These are phyloP conservation scores for Drosophila mojavensis DNA, from an alignment of 1,140 invertebrate species.

Conservation along the genomic window DNA sequence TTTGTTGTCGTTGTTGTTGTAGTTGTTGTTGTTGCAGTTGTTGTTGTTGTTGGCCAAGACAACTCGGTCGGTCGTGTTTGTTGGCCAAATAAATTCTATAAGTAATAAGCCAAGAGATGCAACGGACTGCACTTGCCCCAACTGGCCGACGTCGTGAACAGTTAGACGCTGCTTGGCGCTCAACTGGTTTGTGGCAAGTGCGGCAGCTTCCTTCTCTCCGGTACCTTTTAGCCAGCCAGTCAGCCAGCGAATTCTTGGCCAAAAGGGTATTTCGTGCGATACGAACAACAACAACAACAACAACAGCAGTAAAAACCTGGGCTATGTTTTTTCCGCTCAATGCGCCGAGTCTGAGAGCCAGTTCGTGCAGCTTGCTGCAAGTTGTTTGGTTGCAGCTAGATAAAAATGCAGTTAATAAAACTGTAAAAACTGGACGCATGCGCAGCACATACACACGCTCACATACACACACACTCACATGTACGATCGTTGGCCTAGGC, in stretches of 20 bases:
- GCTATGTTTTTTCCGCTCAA: conserved; percentile 71
- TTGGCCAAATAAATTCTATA: conserved; percentile 81
- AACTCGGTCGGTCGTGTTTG: conserved; percentile 72
- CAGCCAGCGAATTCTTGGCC: conserved; percentile 70
- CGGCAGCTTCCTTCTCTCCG: conserved; percentile 60
- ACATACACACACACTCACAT: conserved; percentile 24
- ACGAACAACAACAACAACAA: conserved; percentile 46
- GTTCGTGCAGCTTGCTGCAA: conserved; percentile 72
- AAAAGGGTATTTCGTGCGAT: conserved; percentile 82
- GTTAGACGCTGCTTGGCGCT: conserved; percentile 65
- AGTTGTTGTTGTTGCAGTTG: not conserved
- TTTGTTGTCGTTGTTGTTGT: not conserved
- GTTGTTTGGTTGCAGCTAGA: conserved; percentile 62
- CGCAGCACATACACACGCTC: conserved; percentile 47
- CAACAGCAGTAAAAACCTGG: conserved; percentile 28
- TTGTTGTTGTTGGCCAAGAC: conserved; percentile 24
- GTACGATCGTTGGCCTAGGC: conserved; percentile 51
- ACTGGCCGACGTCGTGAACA: conserved; percentile 67
- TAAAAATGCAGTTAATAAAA: conserved; percentile 83
- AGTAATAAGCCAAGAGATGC: conserved; percentile 62
- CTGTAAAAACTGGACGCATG: conserved; percentile 82
- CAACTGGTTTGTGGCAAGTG: conserved; percentile 68
- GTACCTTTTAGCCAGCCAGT: conserved; percentile 46
- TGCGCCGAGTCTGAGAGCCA: conserved; percentile 63
- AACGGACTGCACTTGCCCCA: conserved; percentile 64